Evolutionary conservation across 2,113 vertebrate genomes (phyloP), one percentile per base, ranked within the genome.

Genomic region (Crypturellus undulatus): DNA sequence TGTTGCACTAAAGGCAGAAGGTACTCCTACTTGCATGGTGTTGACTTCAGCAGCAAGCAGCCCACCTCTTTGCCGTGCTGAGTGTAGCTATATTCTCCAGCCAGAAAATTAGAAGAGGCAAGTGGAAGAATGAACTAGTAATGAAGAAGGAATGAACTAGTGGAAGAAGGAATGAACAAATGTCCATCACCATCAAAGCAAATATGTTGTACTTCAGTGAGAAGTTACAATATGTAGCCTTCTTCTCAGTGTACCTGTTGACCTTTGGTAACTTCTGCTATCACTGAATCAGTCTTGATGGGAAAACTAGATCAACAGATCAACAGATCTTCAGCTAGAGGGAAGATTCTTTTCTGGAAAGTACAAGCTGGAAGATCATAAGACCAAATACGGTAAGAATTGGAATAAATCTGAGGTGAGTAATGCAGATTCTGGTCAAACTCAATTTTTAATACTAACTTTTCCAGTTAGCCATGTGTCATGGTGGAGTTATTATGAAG

Each of bases 51-150:
- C 14, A 49, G 47, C 22, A 3, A 58, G 34, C 38, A 64, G 42
- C 34, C 34, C 49, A 21, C 62, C 42, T 71, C 26, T n/a, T 56
- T 2, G 1, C 36, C 0, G 0, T 70, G 42, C 68, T 25, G 25
- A 25, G 16, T 34, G 26, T 59, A 47, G 25, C 63, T 75, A 22
- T 20, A 17, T 10, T 22, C 56, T 28, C 20, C 1, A 3, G 67
- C 59, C 11, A 73, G 3, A 9, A 6, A 87, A 25, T 1, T 0
- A 43, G 7, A 80, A 19, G 19, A 72, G 19, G 45, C 26, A 20
- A 47, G 47, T 47, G 20, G 47, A 20, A 47, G 47, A 47, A 47
- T 20, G 19, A 47, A 20, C 47, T 47, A 47, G 8, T 20, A 47
- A 47, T 9, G 47, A 20, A 47, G 47, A 47, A 47, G 47, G 47